These are phyloP conservation scores for Troides aeacus DNA, from an alignment of 2,888 invertebrate genomes.

Conservation along the genomic window DNA sequence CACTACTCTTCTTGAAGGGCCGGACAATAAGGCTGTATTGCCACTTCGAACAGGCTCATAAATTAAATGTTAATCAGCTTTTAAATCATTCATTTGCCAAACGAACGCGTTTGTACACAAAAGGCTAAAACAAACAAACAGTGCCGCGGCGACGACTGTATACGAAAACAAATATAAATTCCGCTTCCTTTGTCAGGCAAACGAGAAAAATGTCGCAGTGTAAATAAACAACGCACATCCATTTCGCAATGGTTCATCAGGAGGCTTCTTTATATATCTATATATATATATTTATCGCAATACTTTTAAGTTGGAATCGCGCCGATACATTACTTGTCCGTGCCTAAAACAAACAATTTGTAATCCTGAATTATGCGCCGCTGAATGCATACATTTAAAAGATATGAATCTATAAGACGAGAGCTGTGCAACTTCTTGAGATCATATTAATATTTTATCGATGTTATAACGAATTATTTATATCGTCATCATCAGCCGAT, in stretches of 20 bases:
- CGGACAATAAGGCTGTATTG: slow-evolving; percentile 39
- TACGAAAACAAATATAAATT: slow-evolving; percentile 60
- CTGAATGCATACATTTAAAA: slow-evolving; percentile 79
- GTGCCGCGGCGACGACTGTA: slow-evolving; percentile 47
- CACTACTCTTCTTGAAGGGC: slow-evolving; percentile 36
- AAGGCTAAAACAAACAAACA: slow-evolving; percentile 62
- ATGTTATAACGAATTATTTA: slow-evolving; percentile 29
- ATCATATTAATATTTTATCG: slow-evolving; percentile 39
- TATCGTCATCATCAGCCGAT: not conserved
- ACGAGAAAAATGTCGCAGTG: slow-evolving; percentile 58
- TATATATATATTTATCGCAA: slow-evolving; percentile 73
- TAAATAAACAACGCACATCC: slow-evolving; percentile 48
- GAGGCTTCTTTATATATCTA: slow-evolving; percentile 21
- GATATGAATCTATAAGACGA: slow-evolving; percentile 75
- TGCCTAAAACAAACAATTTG: slow-evolving; percentile 80
- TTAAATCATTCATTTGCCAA: slow-evolving; percentile 67
- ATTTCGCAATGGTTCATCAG: slow-evolving; percentile 64
- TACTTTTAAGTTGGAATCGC: slow-evolving; percentile 76
- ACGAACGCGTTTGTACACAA: slow-evolving; percentile 49
- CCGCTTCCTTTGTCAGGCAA: slow-evolving; percentile 62
- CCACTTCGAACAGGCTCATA: slow-evolving; percentile 40
- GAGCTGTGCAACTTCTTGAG: slow-evolving; percentile 48
- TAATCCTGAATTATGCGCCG: slow-evolving; percentile 79
- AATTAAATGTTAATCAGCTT: slow-evolving; percentile 55
- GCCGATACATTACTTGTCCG: slow-evolving; percentile 75